Base-by-base conservation (phyloP, 1,140 invertebrate species). In the Tetragnatha versicolor region DNA sequence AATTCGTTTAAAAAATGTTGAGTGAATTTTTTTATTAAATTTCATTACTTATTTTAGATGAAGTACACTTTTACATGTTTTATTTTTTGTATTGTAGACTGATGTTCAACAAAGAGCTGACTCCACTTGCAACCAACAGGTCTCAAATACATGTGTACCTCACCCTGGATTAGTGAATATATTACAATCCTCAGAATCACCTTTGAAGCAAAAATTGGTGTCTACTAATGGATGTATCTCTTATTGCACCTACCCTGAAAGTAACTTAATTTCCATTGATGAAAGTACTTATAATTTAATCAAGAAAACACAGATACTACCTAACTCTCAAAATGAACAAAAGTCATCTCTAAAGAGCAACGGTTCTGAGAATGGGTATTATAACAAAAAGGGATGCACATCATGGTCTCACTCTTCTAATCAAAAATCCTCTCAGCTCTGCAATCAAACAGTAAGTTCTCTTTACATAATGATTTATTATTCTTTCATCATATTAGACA, bases 41-140 rank as follows among this genome's bases (percentile, higher is more conserved):
- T 4, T 33, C 37, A 35, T 33, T 3, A 20, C 0, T 61, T n/a
- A 35, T 10, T 27, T 20, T 33, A 3, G n/a, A 35, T 61, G n/a
- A 5, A n/a, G 1, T 33, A 10, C 2, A 25, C 22, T 14, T 55
- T 4, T 25, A 1, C 17, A 55, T 27, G 14, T 22, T 55, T 7
- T 9, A 29, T 7, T 55, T 61, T 5, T 27, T 49, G 14, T 25
- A 29, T 58, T 33, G 6, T 20, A 66, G 63, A 27, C 42, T 66
- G 17, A 39, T 66, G 63, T 42, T n/a, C 42, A 42, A 20, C 63
- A 66, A 47, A 66, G 63, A 29, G 37, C 17, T 25, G 33, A 29
- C 39, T 47, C 63, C 12, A n/a, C 22, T 9, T 22, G 14, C n/a
- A 17, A 20, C 31, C 63, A 66, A 9, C 17, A 14, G 17, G 31